Evolutionary conservation across 2,797 vertebrate species (phyloP).

Genomic region (Lagocephalus sceleratus): DNA sequence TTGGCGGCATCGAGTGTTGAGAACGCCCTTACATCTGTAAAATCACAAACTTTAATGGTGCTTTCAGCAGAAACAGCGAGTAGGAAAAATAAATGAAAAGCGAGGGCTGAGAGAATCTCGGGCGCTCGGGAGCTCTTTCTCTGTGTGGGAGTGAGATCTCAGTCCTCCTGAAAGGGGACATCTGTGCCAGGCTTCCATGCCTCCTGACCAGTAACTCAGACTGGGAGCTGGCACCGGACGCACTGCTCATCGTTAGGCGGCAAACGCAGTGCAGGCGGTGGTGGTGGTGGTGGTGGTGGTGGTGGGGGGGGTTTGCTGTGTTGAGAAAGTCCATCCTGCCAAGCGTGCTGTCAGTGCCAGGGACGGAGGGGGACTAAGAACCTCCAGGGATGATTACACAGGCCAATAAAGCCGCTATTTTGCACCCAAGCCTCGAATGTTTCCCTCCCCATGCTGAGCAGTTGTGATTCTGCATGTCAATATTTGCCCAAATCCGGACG

Average conservation of each 20-base stretch:
- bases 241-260: slow-evolving; percentile 59
- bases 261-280: slow-evolving; percentile 14
- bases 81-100: not conserved
- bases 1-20: not conserved
- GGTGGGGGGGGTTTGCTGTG: not conserved
- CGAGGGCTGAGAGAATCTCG: slow-evolving; percentile 1
- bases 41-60: not conserved
- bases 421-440: slow-evolving; percentile 42
- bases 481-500: slow-evolving; percentile 51
- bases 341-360: slow-evolving; percentile 22
- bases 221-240: slow-evolving; percentile 60
- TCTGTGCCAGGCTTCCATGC: slow-evolving; percentile 54
- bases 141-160: slow-evolving; percentile 42
- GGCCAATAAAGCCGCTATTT: slow-evolving; percentile 41
- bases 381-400: slow-evolving; percentile 35
- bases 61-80: not conserved
- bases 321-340: slow-evolving; percentile 50
- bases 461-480: slow-evolving; percentile 64
- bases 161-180: slow-evolving; percentile 47
- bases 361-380: slow-evolving; percentile 27
- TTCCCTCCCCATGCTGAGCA: slow-evolving; percentile 58
- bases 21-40: slow-evolving; percentile 2
- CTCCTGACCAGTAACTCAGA: slow-evolving; percentile 43
- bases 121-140: not conserved
- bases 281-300: too few species aligned